phyloP scores from a whole-genome alignment of 2,113 vertebrate genomes.

The Cololabis saira region DNA sequence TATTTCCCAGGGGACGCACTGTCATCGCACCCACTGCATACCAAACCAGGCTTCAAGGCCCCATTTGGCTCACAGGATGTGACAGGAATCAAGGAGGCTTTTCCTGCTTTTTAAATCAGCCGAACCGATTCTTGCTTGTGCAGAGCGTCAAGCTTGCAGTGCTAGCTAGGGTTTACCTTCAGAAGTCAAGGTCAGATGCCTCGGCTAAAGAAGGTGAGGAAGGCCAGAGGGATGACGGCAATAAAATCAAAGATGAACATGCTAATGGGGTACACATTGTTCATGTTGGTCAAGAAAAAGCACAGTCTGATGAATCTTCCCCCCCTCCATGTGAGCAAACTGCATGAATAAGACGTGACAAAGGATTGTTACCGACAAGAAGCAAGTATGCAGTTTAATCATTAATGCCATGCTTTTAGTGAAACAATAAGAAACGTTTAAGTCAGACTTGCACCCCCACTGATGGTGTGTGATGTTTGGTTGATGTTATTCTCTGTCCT shows the following conservation, averaged over 20 bases:
- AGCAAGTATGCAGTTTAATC: constrained; percentile 13
- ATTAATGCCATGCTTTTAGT: not conserved
- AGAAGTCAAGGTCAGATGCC: constrained; percentile 19
- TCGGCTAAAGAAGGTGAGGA: not conserved
- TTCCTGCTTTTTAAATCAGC: constrained; percentile 52
- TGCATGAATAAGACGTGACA: not conserved
- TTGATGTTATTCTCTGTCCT: not conserved
- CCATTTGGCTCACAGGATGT: constrained; percentile 49
- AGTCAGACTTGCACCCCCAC: not conserved
- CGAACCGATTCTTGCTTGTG: constrained; percentile 20
- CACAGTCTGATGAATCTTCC: too few relatives aligned
- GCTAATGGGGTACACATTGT: too few relatives aligned
- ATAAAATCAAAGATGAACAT: not conserved
- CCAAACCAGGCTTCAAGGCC: constrained; percentile 41
- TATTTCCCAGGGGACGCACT: constrained; percentile 57
- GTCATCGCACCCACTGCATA: constrained; percentile 49
- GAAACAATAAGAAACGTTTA: constrained; percentile 1
- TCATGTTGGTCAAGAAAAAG: too few relatives aligned
- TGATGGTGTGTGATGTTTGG: not conserved
- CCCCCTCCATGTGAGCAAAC: too few relatives aligned
- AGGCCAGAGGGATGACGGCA: not conserved
- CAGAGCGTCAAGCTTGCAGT: constrained; percentile 14
- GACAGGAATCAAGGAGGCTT: constrained; percentile 56
- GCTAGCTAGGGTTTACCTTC: constrained; percentile 13
- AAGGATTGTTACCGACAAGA: not conserved